Percentiles rank a stretch among this genome's conserved stretches.
Conservation (phyloP, 2,888 invertebrate species). For the Phragmatobia fuliginosa region DNA sequence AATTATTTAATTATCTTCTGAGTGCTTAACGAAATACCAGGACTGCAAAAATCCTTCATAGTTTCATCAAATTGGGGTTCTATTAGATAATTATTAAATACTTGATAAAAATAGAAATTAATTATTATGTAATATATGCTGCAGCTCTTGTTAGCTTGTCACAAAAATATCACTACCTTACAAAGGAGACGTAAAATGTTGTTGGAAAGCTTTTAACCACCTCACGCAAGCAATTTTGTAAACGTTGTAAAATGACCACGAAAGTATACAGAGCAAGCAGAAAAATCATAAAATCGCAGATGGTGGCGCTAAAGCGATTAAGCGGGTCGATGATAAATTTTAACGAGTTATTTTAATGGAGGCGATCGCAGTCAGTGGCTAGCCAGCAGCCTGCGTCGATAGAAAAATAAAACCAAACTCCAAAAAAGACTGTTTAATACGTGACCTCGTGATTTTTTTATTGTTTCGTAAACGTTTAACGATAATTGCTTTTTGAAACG, state of each 20-base stretch:
- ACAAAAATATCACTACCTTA: slow-evolving; percentile 50
- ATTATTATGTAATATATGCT: slow-evolving; percentile 58
- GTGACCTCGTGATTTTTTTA: slow-evolving; percentile 68
- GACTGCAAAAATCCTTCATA: slow-evolving; percentile 75
- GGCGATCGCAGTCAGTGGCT: slow-evolving; percentile 85
- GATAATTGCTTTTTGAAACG: slow-evolving; percentile 56
- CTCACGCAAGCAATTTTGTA: slow-evolving; percentile 78
- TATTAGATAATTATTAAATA: slow-evolving; percentile 63
- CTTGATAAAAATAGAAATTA: slow-evolving; percentile 61
- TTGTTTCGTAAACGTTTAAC: slow-evolving; percentile 63
- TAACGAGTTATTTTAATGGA: slow-evolving; percentile 87
- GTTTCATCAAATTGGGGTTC: slow-evolving; percentile 79
- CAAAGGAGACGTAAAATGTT: slow-evolving; percentile 50
- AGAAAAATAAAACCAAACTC: slow-evolving; percentile 84
- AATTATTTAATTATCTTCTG: slow-evolving; percentile 85
- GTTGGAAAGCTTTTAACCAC: slow-evolving; percentile 65
- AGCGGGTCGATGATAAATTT: slow-evolving; percentile 87
- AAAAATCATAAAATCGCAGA: slow-evolving; percentile 87
- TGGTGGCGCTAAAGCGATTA: slow-evolving; percentile 86
- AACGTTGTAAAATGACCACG: slow-evolving; percentile 82
- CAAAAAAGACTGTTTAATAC: slow-evolving; percentile 78
- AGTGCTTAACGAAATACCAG: slow-evolving; percentile 72
- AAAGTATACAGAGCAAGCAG: slow-evolving; percentile 83
- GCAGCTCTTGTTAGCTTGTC: slow-evolving; percentile 31
- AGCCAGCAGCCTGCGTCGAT: slow-evolving; percentile 80